Evolutionary conservation across 2,888 invertebrate species (phyloP).

Genomic region (Drosophila longiperda): DNA sequence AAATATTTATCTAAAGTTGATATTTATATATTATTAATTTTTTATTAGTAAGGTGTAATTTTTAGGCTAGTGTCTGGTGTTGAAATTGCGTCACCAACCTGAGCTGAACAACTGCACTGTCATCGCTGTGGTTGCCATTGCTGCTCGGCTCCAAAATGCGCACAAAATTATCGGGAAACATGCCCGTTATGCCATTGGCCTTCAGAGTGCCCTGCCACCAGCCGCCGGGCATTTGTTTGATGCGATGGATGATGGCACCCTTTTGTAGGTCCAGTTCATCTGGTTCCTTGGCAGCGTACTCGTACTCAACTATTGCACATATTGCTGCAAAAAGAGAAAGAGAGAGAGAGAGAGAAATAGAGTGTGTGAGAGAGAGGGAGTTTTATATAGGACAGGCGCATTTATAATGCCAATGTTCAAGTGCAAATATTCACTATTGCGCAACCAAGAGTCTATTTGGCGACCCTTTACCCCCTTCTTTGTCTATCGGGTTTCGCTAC

Average conservation of each 20-base stretch:
- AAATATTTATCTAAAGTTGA: neutral
- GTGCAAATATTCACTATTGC: constrained; percentile 70
- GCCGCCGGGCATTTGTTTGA: constrained; percentile 91
- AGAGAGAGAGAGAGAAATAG: constrained; percentile 1
- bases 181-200: constrained; percentile 90
- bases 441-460: constrained; percentile 48
- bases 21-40: neutral
- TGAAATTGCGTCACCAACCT: constrained; percentile 62
- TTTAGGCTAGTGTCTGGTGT: constrained; percentile 27
- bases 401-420: constrained; percentile 51
- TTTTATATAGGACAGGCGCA: constrained; percentile 49
- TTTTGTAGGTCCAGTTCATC: constrained; percentile 93
- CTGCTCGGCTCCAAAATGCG: constrained; percentile 86
- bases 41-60: neutral
- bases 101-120: constrained; percentile 65
- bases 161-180: constrained; percentile 98
- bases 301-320: constrained; percentile 94
- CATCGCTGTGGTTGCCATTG: constrained; percentile 70
- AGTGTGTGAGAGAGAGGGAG: constrained; percentile 23
- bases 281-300: constrained; percentile 93
- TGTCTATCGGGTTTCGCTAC: constrained; percentile 50
- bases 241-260: constrained; percentile 93
- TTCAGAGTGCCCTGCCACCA: constrained; percentile 96
- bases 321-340: constrained; percentile 84
- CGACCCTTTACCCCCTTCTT: constrained; percentile 1